phyloP scores from a whole-genome alignment of 2,888 invertebrate species.

The Drosophila picticornis region DNA sequence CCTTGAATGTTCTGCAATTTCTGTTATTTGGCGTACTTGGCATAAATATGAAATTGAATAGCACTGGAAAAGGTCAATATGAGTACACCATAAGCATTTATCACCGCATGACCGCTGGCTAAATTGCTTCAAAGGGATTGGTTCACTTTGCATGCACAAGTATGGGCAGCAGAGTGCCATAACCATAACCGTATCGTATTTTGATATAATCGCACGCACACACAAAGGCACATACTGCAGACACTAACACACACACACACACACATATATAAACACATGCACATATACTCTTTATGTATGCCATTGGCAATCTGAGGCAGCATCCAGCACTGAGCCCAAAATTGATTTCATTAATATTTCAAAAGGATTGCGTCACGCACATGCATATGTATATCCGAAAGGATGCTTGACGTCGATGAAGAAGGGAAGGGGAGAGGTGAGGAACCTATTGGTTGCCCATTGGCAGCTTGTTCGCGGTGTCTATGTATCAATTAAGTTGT shows the following conservation, averaged over 20 bases:
- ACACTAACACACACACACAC: constrained; percentile 6
- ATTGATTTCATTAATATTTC: constrained; percentile 82
- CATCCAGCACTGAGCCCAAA: constrained; percentile 51
- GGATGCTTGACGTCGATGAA: neutral
- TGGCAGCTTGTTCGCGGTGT: constrained; percentile 43
- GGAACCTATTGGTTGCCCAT: constrained; percentile 7
- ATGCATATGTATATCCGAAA: constrained; percentile 18
- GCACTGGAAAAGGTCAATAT: neutral
- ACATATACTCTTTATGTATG: constrained; percentile 16
- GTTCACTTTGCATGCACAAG: constrained; percentile 20
- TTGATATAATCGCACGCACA: constrained; percentile 56
- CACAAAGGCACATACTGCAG: constrained; percentile 10
- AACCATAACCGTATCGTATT: constrained; percentile 61
- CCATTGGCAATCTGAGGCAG: constrained; percentile 45
- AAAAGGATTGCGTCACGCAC: constrained; percentile 59
- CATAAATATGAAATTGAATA: constrained; percentile 1
- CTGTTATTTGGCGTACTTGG: neutral
- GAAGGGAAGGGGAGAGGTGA: neutral
- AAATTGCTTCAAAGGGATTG: constrained; percentile 15
- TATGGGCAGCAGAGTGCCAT: constrained; percentile 22
- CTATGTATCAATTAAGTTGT: constrained; percentile 73
- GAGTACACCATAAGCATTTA: constrained; percentile 20
- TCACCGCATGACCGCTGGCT: constrained; percentile 24
- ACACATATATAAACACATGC: neutral
- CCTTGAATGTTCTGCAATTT: neutral